These are phyloP conservation scores for Corythaeola cristata DNA, from an alignment of 2,113 vertebrate species.

Conservation along the genomic window DNA sequence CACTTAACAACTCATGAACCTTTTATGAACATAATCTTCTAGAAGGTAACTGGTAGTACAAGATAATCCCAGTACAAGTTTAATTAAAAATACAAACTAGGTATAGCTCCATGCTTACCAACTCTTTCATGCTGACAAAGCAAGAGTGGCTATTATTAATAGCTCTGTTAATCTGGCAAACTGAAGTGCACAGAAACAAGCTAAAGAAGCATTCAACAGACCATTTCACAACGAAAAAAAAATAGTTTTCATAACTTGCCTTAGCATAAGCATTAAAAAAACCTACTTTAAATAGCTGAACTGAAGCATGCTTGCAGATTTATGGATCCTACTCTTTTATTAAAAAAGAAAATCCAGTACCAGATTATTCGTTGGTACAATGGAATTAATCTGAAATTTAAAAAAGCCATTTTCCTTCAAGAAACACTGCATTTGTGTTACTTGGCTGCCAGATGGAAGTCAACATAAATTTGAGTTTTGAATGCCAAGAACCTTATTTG, in stretches of 20 bases:
- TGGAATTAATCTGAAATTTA: neutral
- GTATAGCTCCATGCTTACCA: conserved; percentile 34
- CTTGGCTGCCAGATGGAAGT: conserved; percentile 48
- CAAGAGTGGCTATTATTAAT: conserved; percentile 47
- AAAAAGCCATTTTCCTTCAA: conserved; percentile 1
- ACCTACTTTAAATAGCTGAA: neutral
- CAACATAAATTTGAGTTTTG: neutral
- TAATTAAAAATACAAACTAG: conserved; percentile 67
- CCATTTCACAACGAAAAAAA: conserved; percentile 30
- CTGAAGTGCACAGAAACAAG: conserved; percentile 39
- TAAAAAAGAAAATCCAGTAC: neutral
- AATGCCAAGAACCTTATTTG: conserved; percentile 48
- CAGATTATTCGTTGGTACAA: neutral
- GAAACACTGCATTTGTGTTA: conserved; percentile 13
- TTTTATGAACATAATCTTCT: conserved; percentile 63
- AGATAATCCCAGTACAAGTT: conserved; percentile 66
- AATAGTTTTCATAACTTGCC: conserved; percentile 24
- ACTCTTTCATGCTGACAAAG: conserved; percentile 29
- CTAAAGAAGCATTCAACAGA: conserved; percentile 20
- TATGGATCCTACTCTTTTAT: neutral
- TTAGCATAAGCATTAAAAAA: conserved; percentile 3
- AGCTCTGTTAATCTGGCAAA: conserved; percentile 58
- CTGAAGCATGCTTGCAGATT: conserved; percentile 1
- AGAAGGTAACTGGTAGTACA: conserved; percentile 53
- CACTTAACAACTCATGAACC: conserved; percentile 58